Percentiles rank a stretch among this genome's conserved stretches.
These are phyloP conservation scores for Callyntrura guangdongensis DNA, from an alignment of 2,888 invertebrate species.

Conservation along the genomic window DNA sequence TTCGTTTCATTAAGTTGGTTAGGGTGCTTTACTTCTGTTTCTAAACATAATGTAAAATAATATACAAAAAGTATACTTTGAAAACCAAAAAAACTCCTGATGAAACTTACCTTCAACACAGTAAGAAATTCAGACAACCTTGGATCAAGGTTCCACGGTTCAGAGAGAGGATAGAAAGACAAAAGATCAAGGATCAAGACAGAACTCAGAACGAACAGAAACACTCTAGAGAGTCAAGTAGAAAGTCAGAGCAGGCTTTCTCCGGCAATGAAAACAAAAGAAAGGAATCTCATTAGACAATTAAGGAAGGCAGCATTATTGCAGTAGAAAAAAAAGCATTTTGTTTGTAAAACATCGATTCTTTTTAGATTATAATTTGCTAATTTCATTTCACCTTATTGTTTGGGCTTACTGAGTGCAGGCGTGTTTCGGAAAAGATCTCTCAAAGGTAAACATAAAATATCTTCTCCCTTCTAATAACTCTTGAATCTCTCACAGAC, in stretches of 20 bases:
- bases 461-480: conserved; percentile 83
- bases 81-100: conserved; percentile 68
- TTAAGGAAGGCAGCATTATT: conserved; percentile 41
- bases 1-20: conserved; percentile 43
- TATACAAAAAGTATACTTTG: background rate
- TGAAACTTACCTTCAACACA: background rate
- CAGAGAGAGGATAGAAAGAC: background rate
- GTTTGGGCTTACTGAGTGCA: conserved; percentile 86
- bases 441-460: conserved; percentile 93
- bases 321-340: conserved; percentile 59
- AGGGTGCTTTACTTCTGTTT: conserved; percentile 1
- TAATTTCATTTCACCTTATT: conserved; percentile 84
- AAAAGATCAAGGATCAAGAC: background rate
- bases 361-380: conserved; percentile 81
- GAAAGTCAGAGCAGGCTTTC: background rate
- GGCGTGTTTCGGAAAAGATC: conserved; percentile 99
- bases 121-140: conserved; percentile 12
- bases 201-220: background rate
- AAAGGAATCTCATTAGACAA: background rate
- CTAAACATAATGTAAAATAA: background rate
- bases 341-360: conserved; percentile 64
- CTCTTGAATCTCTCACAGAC: conserved; percentile 79
- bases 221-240: conserved; percentile 1
- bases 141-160: background rate
- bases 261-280: background rate